Conservation (phyloP, 2,888 invertebrate genomes). For the Orthonevra nobilis region DNA sequence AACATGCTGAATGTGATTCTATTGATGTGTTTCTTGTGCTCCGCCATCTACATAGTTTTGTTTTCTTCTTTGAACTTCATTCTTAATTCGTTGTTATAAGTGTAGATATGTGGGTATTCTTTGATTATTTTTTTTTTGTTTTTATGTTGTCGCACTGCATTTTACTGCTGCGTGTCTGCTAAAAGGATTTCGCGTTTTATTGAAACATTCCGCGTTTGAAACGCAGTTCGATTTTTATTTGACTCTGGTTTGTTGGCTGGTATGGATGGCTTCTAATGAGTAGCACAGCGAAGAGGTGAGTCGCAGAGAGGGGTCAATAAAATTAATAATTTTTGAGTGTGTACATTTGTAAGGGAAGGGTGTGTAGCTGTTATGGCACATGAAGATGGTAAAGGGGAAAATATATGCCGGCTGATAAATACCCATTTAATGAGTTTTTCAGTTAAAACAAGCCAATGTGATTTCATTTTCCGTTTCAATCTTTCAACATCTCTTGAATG, state of each 20-base stretch:
- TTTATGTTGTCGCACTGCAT: slow-evolving; percentile 10
- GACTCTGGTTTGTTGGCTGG: neutral
- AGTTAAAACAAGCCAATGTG: slow-evolving; percentile 60
- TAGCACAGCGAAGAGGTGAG: slow-evolving; percentile 8
- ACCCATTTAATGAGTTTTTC: slow-evolving; percentile 60
- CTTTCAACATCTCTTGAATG: neutral
- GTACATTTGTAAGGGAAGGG: slow-evolving; percentile 36
- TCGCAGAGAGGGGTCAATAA: too few relatives aligned
- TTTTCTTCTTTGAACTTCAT: neutral
- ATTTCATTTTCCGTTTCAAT: slow-evolving; percentile 54
- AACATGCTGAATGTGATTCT: neutral
- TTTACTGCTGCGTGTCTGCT: slow-evolving; percentile 8
- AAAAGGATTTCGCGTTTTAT: slow-evolving; percentile 45
- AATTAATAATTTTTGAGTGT: slow-evolving; percentile 62
- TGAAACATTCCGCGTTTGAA: slow-evolving; percentile 37
- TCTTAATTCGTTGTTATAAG: slow-evolving; percentile 1
- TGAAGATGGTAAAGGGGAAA: slow-evolving; percentile 15
- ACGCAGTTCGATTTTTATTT: slow-evolving; percentile 2
- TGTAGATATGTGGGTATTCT: too few relatives aligned
- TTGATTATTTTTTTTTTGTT: too few relatives aligned
- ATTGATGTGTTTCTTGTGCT: neutral
- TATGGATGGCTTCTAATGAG: slow-evolving; percentile 13
- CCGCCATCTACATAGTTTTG: neutral
- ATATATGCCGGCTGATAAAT: slow-evolving; percentile 58
- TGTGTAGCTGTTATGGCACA: slow-evolving; percentile 15